These are phyloP conservation scores for Lypha dubia DNA, from an alignment of 2,888 invertebrate genomes.

Conservation along the genomic window DNA sequence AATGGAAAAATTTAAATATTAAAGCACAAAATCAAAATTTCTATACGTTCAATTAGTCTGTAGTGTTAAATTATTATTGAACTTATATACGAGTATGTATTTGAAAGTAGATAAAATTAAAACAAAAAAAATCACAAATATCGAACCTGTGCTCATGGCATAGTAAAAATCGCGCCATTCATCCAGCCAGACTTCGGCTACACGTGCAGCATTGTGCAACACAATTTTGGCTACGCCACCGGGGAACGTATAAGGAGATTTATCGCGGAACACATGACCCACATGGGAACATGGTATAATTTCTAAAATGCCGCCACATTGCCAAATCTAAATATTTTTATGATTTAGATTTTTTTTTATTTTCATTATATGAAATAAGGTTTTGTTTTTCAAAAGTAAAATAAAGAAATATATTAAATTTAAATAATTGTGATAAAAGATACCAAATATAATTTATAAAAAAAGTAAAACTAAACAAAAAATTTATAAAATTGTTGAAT, in stretches of 20 bases:
- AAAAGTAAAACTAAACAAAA: not conserved
- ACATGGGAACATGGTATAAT: slow-evolving; percentile 98
- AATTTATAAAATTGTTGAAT: not conserved
- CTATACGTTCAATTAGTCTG: slow-evolving; percentile 48
- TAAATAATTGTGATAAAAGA: slow-evolving; percentile 19
- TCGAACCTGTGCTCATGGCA: slow-evolving; percentile 98
- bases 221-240: slow-evolving; percentile 98
- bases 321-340: slow-evolving; percentile 90
- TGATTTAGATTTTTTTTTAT: slow-evolving; percentile 39
- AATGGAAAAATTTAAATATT: slow-evolving; percentile 2
- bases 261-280: slow-evolving; percentile 98
- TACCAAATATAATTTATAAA: slow-evolving; percentile 32
- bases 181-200: slow-evolving; percentile 99
- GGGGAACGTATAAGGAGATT: slow-evolving; percentile 99
- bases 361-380: slow-evolving; percentile 63
- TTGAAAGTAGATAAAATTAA: slow-evolving; percentile 54
- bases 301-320: slow-evolving; percentile 97
- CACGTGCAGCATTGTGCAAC: slow-evolving; percentile 98
- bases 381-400: slow-evolving; percentile 53
- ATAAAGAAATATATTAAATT: slow-evolving; percentile 40
- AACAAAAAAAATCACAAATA: slow-evolving; percentile 46
- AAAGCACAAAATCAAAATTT: slow-evolving; percentile 63
- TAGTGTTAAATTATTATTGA: slow-evolving; percentile 60
- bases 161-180: slow-evolving; percentile 99
- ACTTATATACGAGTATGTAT: slow-evolving; percentile 38